Evolutionary conservation across 2,113 vertebrate species (phyloP), one percentile per base, ranked within the genome.

Genomic region (Dendropsophus ebraccatus): DNA sequence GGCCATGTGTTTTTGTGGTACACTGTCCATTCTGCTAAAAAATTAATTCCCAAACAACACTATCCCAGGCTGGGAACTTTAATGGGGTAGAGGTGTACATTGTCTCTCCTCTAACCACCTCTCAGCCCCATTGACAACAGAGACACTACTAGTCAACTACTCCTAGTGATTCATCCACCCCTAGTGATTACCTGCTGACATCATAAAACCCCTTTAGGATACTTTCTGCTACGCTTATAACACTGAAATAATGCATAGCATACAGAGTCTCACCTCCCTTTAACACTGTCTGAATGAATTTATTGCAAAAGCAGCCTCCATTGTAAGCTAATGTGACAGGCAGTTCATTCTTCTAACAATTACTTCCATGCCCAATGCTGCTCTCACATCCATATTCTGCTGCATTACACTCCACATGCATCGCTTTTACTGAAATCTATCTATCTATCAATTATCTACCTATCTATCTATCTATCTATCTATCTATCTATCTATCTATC

Each of bases 261-360:
- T 45, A 80, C 25, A 50, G 45, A 80, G 56, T 21, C 56, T 60
- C 49, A 49, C 37, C 73, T 77, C 17, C 41, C 60, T 62, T 81
- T 47, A 65, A 65, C 65, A 58, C 83, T 32, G 72, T 76, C 41
- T 76, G 72, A 30, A 76, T 65, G 56, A 84, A 84, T 84, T 76
- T 76, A 84, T 75, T 84, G 60, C 10, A 76, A 65, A 25, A 76
- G 78, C 83, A 50, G 30, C 35, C 41, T 75, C 35, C 41, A 76
- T 84, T 76, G 54, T 84, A 84, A 84, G 28, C 83, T 77, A 76
- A 84, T 75, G 73, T 76, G 83, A 56, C 83, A 84, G 83, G 83
- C 83, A 65, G 72, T 84, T 76, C 83, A 84, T 84, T 76, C 83
- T 76, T n/a, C 56, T 65, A 56, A 84, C 70, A 84, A 76, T 76